Evolutionary conservation across 1,140 invertebrate species (phyloP).

Genomic region (Pseudobourletiella spinata): DNA sequence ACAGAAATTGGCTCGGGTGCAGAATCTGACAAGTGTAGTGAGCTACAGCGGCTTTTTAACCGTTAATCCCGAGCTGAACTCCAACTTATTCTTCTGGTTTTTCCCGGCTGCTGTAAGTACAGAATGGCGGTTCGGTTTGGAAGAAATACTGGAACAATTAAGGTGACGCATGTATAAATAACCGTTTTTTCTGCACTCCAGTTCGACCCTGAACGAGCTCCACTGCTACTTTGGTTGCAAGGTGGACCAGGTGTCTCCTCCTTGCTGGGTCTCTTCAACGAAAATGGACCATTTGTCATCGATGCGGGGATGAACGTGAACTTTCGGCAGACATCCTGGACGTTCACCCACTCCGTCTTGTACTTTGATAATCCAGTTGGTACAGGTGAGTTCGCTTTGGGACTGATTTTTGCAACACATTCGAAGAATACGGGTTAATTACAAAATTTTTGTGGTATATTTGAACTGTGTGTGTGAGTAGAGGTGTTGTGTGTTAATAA

Average conservation of each 20-base stretch:
- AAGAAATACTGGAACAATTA: not conserved
- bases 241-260: slow-evolving; percentile 48
- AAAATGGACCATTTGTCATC: slow-evolving; percentile 46
- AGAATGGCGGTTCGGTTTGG: not conserved
- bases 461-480: no score
- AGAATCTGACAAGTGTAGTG: not conserved
- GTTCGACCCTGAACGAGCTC: slow-evolving; percentile 39
- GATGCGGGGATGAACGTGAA: slow-evolving; percentile 39
- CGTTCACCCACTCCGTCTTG: slow-evolving; percentile 43
- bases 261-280: slow-evolving; percentile 47
- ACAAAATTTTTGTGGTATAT: no score
- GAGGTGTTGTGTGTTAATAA: not conserved
- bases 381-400: slow-evolving; percentile 40
- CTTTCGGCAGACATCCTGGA: slow-evolving; percentile 42
- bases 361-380: slow-evolving; percentile 50
- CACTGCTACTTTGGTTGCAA: slow-evolving; percentile 48
- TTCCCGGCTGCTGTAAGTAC: slow-evolving; percentile 41
- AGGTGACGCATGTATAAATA: not conserved
- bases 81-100: slow-evolving; percentile 48
- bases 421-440: no score
- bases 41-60: slow-evolving; percentile 44
- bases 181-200: slow-evolving; percentile 24
- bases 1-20: slow-evolving; percentile 14
- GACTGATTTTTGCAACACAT: no score
- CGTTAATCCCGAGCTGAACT: slow-evolving; percentile 43